Conservation (phyloP, 2,888 invertebrate species). For the Minunthozetes semirufus region DNA sequence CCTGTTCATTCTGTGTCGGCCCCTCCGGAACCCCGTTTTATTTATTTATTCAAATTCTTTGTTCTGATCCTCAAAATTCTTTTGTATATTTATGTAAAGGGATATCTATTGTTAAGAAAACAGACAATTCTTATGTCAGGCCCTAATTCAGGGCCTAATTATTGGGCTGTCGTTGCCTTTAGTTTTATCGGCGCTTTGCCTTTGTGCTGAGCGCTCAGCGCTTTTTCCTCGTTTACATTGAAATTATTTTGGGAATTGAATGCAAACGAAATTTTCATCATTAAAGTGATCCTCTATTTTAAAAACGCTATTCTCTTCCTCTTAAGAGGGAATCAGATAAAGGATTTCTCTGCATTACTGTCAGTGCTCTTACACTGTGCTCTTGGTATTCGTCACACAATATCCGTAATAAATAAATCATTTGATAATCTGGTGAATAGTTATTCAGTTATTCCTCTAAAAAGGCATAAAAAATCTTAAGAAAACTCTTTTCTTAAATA, state of each 20-base stretch:
- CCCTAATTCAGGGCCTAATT: not conserved
- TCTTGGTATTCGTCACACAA: not conserved
- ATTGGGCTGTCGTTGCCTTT: not conserved
- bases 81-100: conserved; percentile 25
- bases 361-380: not conserved
- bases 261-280: not conserved
- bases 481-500: not conserved
- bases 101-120: conserved; percentile 31
- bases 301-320: not conserved
- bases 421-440: conserved; percentile 11
- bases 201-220: not conserved
- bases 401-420: conserved; percentile 9
- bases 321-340: not conserved
- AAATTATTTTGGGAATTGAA: conserved; percentile 1
- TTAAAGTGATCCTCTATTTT: not conserved
- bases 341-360: too few relatives aligned
- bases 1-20: too few relatives aligned
- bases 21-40: not conserved
- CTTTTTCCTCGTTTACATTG: not conserved
- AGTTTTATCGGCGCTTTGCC: not conserved
- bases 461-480: conserved; percentile 8
- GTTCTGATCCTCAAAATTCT: conserved; percentile 5
- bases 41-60: conserved; percentile 21
- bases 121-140: not conserved
- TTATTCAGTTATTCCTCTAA: not conserved